Percentiles rank a stretch among this genome's conserved stretches.
phyloP scores from a whole-genome alignment of 2,797 vertebrate genomes.

The Anomalospiza imberbis region DNA sequence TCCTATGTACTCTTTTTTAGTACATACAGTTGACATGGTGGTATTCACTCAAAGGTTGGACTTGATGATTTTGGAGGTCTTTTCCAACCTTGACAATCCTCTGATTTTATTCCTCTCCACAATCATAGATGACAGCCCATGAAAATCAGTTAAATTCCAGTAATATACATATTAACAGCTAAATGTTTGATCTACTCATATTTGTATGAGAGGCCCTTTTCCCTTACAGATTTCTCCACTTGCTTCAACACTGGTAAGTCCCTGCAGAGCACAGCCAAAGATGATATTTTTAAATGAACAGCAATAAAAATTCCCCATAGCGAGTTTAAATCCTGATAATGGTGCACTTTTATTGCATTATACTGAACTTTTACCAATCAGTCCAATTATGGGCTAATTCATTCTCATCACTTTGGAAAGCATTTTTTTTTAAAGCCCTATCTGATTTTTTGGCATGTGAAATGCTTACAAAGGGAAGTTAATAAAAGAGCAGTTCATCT shows the following conservation, averaged over 20 bases:
- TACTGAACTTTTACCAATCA: constrained; percentile 50
- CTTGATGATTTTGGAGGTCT: not conserved
- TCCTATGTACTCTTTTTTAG: not conserved
- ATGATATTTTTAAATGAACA: not conserved
- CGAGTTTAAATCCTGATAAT: constrained; percentile 40
- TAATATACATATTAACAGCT: not conserved
- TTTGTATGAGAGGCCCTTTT: not conserved
- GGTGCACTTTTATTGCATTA: constrained; percentile 31
- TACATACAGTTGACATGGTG: not conserved
- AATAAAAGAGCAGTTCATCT: constrained; percentile 58
- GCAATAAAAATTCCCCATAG: constrained; percentile 31
- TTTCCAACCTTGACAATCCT: not conserved
- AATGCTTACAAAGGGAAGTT: constrained; percentile 62
- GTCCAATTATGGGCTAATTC: constrained; percentile 57
- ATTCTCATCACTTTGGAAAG: constrained; percentile 38
- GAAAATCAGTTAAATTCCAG: not conserved
- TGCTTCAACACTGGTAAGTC: not conserved
- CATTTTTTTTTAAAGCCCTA: not conserved
- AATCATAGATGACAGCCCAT: not conserved
- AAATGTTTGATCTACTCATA: not conserved
- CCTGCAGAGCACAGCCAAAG: not conserved
- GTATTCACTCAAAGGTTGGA: not conserved
- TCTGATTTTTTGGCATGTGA: constrained; percentile 59
- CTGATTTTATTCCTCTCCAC: not conserved
- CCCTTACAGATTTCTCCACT: not conserved